A percentile compares a stretch with the other conserved stretches of the same genome.
Conservation (phyloP, 2,888 invertebrate genomes). For the Eumacrocentrus americanus region DNA sequence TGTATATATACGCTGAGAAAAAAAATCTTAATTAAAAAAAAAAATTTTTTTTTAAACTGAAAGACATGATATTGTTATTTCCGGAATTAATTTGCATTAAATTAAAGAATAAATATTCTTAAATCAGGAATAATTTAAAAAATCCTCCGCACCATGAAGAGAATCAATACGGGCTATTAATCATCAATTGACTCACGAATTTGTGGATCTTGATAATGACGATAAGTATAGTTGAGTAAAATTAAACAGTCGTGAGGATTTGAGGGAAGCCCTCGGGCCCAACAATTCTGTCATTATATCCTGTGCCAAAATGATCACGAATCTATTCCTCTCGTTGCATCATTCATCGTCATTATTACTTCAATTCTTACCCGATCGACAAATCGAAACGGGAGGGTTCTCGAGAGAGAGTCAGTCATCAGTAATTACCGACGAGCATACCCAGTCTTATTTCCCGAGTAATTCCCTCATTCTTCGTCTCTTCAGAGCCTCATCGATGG, state of each 20-base stretch:
- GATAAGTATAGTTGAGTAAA: neutral
- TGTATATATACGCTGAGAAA: slow-evolving; percentile 6
- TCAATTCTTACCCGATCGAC: slow-evolving; percentile 11
- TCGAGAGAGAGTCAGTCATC: too few relatives aligned
- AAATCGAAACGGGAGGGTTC: slow-evolving; percentile 1
- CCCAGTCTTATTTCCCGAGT: neutral
- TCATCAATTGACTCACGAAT: neutral
- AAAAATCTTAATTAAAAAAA: too few relatives aligned
- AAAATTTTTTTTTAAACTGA: neutral
- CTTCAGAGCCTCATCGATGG: slow-evolving; percentile 2
- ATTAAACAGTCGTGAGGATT: slow-evolving; percentile 16
- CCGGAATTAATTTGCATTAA: too few relatives aligned
- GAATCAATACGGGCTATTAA: neutral
- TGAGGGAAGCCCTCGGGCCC: slow-evolving; percentile 14
- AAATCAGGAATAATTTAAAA: too few relatives aligned
- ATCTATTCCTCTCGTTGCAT: slow-evolving; percentile 20
- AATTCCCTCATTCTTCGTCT: slow-evolving; percentile 3
- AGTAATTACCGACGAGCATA: neutral
- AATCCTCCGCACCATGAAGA: too few relatives aligned
- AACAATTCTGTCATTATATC: slow-evolving; percentile 9
- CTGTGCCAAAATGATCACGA: slow-evolving; percentile 20
- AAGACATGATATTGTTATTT: slow-evolving; percentile 16
- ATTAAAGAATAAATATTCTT: too few relatives aligned
- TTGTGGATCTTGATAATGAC: slow-evolving; percentile 4
- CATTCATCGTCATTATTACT: slow-evolving; percentile 18